Conservation (phyloP, 2,888 invertebrate species). For the Tachina grossa region DNA sequence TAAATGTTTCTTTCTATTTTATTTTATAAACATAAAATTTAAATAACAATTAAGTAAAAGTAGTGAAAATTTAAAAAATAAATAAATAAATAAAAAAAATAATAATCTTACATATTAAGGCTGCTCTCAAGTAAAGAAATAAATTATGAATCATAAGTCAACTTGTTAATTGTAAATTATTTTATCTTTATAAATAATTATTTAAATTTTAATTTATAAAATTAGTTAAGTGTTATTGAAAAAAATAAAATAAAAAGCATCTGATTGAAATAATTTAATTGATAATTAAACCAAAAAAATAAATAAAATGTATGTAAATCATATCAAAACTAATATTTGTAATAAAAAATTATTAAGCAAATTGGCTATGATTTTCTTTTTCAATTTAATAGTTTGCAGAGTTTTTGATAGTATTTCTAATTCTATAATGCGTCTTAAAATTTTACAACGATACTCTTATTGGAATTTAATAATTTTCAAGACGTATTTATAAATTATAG, state of each 20-base stretch:
- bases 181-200: conserved; percentile 26
- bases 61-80: conserved; percentile 40
- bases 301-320: conserved; percentile 66
- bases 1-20: conserved; percentile 54
- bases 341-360: conserved; percentile 54
- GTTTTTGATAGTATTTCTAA: not conserved
- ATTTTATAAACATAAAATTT: conserved; percentile 46
- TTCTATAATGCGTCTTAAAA: no score
- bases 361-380: conserved; percentile 18
- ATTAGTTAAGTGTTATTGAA: conserved; percentile 58
- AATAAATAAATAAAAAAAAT: conserved; percentile 34
- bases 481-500: no score
- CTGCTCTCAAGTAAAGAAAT: conserved; percentile 51
- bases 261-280: conserved; percentile 46
- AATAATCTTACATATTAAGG: conserved; percentile 42
- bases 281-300: conserved; percentile 41
- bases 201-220: conserved; percentile 36
- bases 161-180: conserved; percentile 61
- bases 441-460: no score
- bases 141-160: conserved; percentile 37
- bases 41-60: conserved; percentile 40
- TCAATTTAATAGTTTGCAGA: not conserved
- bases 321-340: conserved; percentile 61
- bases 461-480: no score
- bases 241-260: not conserved